These are phyloP conservation scores for Paramormyrops kingsleyae DNA, from an alignment of 2,113 vertebrate genomes.

Conservation along the genomic window DNA sequence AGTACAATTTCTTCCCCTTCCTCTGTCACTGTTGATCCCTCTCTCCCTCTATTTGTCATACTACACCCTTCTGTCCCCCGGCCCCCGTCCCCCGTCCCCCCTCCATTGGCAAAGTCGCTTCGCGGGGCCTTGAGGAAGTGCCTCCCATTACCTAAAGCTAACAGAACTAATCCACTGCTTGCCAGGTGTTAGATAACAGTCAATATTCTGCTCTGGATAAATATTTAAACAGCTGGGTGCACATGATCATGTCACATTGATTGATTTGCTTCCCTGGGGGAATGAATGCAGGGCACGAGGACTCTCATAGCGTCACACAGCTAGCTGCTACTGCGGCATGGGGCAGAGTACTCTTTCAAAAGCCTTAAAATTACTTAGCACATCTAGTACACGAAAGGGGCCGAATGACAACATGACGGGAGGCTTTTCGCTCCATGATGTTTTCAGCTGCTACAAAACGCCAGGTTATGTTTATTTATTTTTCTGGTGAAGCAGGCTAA, in stretches of 20 bases:
- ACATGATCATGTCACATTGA: conserved; percentile 33
- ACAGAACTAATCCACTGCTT: conserved; percentile 41
- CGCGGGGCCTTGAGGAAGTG: neutral
- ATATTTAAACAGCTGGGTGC: conserved; percentile 42
- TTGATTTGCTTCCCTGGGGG: conserved; percentile 31
- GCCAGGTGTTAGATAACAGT: conserved; percentile 23
- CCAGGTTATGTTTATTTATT: conserved; percentile 26
- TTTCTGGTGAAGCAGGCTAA: conserved; percentile 57
- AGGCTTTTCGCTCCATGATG: conserved; percentile 17
- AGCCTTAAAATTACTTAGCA: neutral
- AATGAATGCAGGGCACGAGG: conserved; percentile 38
- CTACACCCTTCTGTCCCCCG: neutral
- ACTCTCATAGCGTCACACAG: conserved; percentile 19
- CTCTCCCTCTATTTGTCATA: neutral
- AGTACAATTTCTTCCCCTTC: neutral
- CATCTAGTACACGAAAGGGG: neutral
- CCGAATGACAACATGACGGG: neutral
- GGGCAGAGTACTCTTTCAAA: neutral
- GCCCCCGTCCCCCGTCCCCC: too few species aligned
- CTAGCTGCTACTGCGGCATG: neutral
- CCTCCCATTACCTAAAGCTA: conserved; percentile 19
- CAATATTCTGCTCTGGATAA: conserved; percentile 40
- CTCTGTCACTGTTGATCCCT: neutral
- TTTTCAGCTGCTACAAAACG: conserved; percentile 34
- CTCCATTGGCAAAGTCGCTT: neutral